Percentiles rank a stretch among this genome's conserved stretches.
phyloP scores from a whole-genome alignment of 37 sponge, comb jelly and placozoan species.

The Spongia lamella region DNA sequence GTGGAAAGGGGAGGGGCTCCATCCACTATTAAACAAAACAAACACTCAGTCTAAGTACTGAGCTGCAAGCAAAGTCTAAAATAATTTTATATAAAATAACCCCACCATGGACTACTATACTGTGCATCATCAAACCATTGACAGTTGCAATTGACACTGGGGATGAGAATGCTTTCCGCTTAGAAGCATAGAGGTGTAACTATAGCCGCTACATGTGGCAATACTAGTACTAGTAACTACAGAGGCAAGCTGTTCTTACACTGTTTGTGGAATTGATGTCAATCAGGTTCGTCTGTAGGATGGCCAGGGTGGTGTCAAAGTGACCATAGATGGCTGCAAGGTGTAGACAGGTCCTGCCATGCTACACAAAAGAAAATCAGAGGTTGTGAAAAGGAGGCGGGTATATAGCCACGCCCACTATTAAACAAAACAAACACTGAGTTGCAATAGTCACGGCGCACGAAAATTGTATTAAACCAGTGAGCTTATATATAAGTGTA shows the following conservation, averaged over 20 bases:
- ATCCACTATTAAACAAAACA: neutral
- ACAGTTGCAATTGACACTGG: slow-evolving; percentile 73
- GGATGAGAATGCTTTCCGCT: no score
- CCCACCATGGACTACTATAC: no score
- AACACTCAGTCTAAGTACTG: neutral
- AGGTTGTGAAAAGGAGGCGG: no score
- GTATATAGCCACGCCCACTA: no score
- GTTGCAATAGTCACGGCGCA: neutral
- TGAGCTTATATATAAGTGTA: neutral
- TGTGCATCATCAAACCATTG: no score
- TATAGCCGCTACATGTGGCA: no score
- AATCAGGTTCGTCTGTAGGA: slow-evolving; percentile 28
- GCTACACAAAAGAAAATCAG: slow-evolving; percentile 24
- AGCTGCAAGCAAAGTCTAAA: no score
- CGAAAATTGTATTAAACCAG: neutral
- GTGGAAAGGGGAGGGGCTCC: neutral
- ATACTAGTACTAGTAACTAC: no score
- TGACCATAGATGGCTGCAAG: slow-evolving; percentile 54
- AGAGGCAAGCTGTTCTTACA: slow-evolving; percentile 17
- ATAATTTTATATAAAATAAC: no score
- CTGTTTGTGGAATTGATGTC: slow-evolving; percentile 40
- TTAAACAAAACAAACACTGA: neutral
- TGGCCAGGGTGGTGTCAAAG: slow-evolving; percentile 30
- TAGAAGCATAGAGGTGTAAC: no score
- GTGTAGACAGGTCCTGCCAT: slow-evolving; percentile 56